These are phyloP conservation scores for Eumaeus atala DNA, from an alignment of 1,140 invertebrate species.

Conservation along the genomic window DNA sequence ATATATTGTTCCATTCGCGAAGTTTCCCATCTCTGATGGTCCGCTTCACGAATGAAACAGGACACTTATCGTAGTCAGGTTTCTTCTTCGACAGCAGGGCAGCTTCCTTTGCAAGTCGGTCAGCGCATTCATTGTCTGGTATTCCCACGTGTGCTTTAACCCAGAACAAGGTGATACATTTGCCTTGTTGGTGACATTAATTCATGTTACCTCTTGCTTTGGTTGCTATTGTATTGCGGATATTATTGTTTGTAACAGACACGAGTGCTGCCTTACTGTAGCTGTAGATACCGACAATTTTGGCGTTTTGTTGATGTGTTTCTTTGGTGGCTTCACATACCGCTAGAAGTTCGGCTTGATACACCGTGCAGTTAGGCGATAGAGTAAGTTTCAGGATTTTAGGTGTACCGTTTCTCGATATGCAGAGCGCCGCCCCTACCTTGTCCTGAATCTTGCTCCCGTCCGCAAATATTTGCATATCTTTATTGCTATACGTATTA, in stretches of 20 bases:
- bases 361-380: no score
- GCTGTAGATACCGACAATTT: no score
- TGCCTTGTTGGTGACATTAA: not conserved
- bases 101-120: not conserved
- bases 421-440: no score
- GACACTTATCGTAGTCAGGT: no score
- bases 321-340: no score
- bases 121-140: not conserved
- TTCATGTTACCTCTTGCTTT: no score
- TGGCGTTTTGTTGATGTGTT: no score
- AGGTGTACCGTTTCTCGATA: no score
- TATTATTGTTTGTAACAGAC: not conserved
- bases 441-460: conserved; percentile 6
- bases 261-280: not conserved
- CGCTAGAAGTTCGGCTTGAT: no score
- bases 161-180: not conserved
- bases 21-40: not conserved
- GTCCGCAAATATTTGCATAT: not conserved
- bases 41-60: not conserved
- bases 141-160: not conserved
- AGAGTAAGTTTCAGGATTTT: no score
- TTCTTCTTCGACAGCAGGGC: not conserved
- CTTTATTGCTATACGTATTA: not conserved
- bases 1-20: conserved; percentile 3
- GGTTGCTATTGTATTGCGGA: not conserved